Base-by-base conservation (phyloP, 2,888 invertebrate genomes). In the Lutraria lutraria region DNA sequence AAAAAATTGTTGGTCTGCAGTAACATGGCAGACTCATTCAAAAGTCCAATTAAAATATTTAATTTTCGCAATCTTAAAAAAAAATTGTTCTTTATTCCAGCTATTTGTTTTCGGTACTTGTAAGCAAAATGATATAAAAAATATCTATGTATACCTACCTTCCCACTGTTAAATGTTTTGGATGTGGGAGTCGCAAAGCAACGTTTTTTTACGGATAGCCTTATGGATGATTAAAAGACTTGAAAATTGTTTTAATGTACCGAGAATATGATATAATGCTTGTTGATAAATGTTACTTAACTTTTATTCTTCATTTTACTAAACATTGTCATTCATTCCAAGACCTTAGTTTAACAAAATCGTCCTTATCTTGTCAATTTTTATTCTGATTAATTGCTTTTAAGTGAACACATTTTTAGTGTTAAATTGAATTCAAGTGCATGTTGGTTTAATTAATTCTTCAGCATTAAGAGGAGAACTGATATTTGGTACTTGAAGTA, bases 351-450 rank as follows among this genome's bases (percentile, higher is more conserved):
- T n/a, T 68, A 8, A 68, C 63, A 25, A 25, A 68, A 68, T 25
- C 63, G 21, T 21, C 21, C 25, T 68, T 68, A 68, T 25, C 25
- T 31, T 31, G 31, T 76, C 31, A 56, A 6, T 76, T 76, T 76
- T 76, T 76, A 6, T 76, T 31, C 2, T 25, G 31, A 76, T 76
- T 34, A 19, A 76, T 76, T 15, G 16, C 6, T 13, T 76, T 76
- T 76, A 76, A 76, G 19, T 76, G 29, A 76, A 76, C 76, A 76
- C 76, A 76, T 10, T 34, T 72, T 34, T 19, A 76, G 76, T 16
- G 31, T 31, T 76, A 76, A 76, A 76, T 76, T 76, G 25, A 76
- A 25, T 31, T 76, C 76, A 76, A 76, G 76, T 76, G 34, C 19
- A 34, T 76, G 76, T 76, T 76, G 31, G 1, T 76, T 76, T 76